A percentile compares a stretch with the other conserved stretches of the same genome.
These are phyloP conservation scores for Zapornia atra DNA, from an alignment of 2,113 vertebrate species.

Conservation along the genomic window DNA sequence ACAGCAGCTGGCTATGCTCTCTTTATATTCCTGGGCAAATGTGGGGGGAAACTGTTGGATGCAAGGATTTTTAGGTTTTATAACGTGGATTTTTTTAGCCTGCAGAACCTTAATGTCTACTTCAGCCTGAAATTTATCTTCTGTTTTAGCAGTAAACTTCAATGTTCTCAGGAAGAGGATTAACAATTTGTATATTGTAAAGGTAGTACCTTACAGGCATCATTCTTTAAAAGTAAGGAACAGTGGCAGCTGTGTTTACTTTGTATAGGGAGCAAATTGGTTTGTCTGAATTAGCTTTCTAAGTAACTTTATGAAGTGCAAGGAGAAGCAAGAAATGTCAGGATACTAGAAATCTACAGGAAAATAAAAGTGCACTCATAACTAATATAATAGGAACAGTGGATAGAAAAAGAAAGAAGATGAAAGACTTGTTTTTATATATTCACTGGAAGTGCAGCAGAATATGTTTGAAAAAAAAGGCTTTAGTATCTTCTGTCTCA, in stretches of 20 bases:
- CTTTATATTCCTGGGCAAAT: neutral
- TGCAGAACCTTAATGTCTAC: neutral
- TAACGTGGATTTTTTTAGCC: neutral
- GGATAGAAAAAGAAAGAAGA: neutral
- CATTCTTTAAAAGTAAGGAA: neutral
- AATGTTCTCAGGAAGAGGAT: neutral
- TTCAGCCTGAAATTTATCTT: neutral
- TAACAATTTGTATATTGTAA: neutral
- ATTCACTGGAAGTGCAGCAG: neutral
- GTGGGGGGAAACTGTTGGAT: neutral
- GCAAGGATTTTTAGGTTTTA: neutral
- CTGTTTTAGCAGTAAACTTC: neutral
- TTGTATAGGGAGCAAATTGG: neutral
- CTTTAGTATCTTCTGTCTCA: neutral
- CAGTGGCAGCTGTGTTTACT: neutral
- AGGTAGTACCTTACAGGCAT: neutral
- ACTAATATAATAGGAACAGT: neutral
- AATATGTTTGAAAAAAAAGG: neutral
- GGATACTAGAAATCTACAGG: conserved; percentile 15
- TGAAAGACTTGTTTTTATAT: neutral
- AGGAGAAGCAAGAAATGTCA: neutral
- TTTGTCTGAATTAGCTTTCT: neutral
- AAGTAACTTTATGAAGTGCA: conserved; percentile 11
- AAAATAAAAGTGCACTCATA: conserved; percentile 6
- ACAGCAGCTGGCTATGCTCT: neutral